Evolutionary conservation across 1,140 invertebrate genomes (phyloP).

Genomic region (Halotydeus destructor): DNA sequence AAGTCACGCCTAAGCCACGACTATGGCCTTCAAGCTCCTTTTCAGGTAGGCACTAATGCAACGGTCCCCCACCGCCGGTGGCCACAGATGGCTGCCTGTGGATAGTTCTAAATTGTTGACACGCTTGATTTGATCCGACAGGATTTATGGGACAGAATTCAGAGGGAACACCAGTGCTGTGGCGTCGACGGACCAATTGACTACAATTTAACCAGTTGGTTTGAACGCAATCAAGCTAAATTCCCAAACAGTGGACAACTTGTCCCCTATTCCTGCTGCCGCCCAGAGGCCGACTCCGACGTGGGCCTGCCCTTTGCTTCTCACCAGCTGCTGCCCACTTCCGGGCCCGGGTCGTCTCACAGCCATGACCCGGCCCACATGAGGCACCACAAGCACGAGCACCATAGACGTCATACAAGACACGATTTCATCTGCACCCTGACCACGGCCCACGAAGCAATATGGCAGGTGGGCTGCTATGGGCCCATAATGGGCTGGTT

Average conservation of each 20-base stretch:
- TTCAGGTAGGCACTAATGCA: slow-evolving; percentile 7
- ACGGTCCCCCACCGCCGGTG: background rate
- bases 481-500: slow-evolving; percentile 46
- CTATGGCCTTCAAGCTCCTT: slow-evolving; percentile 32
- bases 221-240: slow-evolving; percentile 6
- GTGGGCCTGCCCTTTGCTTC: too few species aligned
- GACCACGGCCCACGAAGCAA: background rate
- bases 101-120: background rate
- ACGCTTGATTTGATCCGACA: background rate
- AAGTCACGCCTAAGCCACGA: slow-evolving; percentile 32
- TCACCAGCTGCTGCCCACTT: too few species aligned
- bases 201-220: slow-evolving; percentile 26
- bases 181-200: slow-evolving; percentile 46
- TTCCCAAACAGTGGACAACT: background rate
- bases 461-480: slow-evolving; percentile 36
- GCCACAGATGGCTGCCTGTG: background rate
- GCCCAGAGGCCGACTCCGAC: background rate
- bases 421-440: too few species aligned
- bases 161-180: slow-evolving; percentile 51
- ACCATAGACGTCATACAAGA: too few species aligned
- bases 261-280: slow-evolving; percentile 17
- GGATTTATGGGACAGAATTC: slow-evolving; percentile 54
- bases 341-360: too few species aligned
- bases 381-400: too few species aligned
- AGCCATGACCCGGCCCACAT: too few species aligned